Evolutionary conservation across 2,113 vertebrate genomes (phyloP).

Genomic region (Bufo bufo): DNA sequence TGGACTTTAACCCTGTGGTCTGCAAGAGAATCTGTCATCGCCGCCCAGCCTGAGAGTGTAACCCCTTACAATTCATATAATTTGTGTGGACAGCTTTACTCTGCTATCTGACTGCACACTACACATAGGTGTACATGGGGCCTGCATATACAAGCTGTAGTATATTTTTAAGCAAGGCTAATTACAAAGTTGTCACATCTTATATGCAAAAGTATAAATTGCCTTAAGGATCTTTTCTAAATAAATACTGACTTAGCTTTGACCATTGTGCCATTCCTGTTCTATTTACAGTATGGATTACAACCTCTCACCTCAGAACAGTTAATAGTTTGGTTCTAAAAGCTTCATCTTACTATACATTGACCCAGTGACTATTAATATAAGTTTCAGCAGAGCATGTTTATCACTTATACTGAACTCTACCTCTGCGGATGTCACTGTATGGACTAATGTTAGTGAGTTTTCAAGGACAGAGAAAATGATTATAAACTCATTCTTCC

Average conservation of each 20-base stretch:
- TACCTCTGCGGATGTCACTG: slow-evolving; percentile 9
- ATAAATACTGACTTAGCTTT: background rate
- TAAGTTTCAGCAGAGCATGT: background rate
- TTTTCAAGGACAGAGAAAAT: slow-evolving; percentile 57
- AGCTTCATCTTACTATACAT: background rate
- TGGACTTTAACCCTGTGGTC: too few relatives aligned
- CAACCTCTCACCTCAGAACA: background rate
- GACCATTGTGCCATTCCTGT: background rate
- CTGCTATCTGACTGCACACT: background rate
- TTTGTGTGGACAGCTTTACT: too few relatives aligned
- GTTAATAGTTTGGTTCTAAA: background rate
- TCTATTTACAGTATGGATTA: background rate
- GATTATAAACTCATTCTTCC: slow-evolving; percentile 55
- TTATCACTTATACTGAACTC: slow-evolving; percentile 11
- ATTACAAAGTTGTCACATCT: background rate
- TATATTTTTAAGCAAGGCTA: background rate
- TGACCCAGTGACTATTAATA: slow-evolving; percentile 10
- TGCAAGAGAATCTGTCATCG: too few relatives aligned
- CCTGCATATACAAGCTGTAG: background rate
- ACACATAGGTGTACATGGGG: background rate
- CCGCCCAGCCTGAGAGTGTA: too few relatives aligned
- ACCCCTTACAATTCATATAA: too few relatives aligned
- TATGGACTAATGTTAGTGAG: slow-evolving; percentile 43
- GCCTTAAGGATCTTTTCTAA: background rate
- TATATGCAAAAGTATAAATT: background rate